Percentiles rank a stretch among this genome's conserved stretches.
Evolutionary conservation across 2,113 vertebrate genomes (phyloP).

Genomic region (Upupa epops): DNA sequence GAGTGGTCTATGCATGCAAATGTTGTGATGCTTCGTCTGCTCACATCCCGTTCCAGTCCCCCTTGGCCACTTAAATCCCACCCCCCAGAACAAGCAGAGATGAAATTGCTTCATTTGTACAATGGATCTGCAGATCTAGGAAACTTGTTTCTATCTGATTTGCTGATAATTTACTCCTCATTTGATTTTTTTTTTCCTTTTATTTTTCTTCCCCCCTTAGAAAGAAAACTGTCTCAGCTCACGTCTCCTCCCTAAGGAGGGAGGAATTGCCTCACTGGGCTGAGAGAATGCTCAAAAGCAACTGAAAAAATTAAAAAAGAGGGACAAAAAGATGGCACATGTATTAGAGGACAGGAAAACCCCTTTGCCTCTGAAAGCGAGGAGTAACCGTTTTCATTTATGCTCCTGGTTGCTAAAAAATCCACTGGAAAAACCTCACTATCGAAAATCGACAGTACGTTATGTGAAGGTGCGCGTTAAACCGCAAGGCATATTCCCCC

Average conservation of each 20-base stretch:
- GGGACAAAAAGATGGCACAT: conserved; percentile 7
- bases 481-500: conserved; percentile 35
- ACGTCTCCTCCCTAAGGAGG: conserved; percentile 46
- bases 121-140: conserved; percentile 71
- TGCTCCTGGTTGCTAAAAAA: conserved; percentile 31
- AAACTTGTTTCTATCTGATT: conserved; percentile 76
- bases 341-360: conserved; percentile 31
- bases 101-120: conserved; percentile 76
- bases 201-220: no score
- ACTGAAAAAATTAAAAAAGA: conserved; percentile 45
- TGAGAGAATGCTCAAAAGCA: conserved; percentile 44
- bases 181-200: conserved; percentile 31
- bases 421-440: background rate
- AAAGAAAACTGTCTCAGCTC: conserved; percentile 20
- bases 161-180: conserved; percentile 75
- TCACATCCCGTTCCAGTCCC: conserved; percentile 69
- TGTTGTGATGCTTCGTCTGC: conserved; percentile 71
- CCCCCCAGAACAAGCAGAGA: conserved; percentile 60
- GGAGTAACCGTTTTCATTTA: background rate
- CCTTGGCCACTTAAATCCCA: conserved; percentile 73
- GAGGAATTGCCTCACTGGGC: background rate
- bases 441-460: background rate
- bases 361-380: conserved; percentile 35
- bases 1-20: conserved; percentile 73
- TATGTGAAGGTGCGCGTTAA: conserved; percentile 52